A percentile compares a stretch with the other conserved stretches of the same genome.
phyloP scores from a whole-genome alignment of 2,888 invertebrate genomes.

The Zootermopsis nevadensis region DNA sequence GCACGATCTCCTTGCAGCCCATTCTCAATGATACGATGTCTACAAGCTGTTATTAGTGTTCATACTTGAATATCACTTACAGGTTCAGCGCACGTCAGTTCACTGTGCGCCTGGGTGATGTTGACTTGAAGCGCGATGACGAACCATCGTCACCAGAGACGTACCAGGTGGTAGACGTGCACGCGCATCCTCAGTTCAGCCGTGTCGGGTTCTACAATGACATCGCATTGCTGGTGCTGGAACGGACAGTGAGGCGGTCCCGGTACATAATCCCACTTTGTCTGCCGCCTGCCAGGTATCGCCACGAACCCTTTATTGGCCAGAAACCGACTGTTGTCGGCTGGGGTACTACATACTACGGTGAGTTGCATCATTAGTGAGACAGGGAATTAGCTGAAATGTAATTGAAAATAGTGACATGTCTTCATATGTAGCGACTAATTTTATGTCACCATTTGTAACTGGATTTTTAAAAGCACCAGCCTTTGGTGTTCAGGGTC shows the following conservation, averaged over 20 bases:
- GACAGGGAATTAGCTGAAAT: too few species aligned
- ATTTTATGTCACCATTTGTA: too few species aligned
- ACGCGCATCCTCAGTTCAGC: constrained; percentile 87
- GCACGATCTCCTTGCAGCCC: too few species aligned
- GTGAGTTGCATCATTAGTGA: constrained; percentile 58
- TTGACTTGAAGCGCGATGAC: constrained; percentile 85
- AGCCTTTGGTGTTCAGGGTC: too few species aligned
- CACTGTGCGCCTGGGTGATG: constrained; percentile 88
- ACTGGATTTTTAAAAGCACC: too few species aligned
- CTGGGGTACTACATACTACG: constrained; percentile 92
- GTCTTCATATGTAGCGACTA: too few species aligned
- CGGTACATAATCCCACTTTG: constrained; percentile 91
- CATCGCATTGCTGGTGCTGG: constrained; percentile 85
- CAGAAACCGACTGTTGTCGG: constrained; percentile 88
- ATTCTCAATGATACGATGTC: too few species aligned
- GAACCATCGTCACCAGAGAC: constrained; percentile 88
- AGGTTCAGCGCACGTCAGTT: constrained; percentile 91
- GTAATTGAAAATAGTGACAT: too few species aligned
- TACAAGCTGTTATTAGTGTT: too few species aligned
- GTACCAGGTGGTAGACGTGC: constrained; percentile 79
- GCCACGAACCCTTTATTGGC: constrained; percentile 75
- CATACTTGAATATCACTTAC: too few species aligned
- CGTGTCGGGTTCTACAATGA: constrained; percentile 95
- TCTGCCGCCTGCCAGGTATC: constrained; percentile 73
- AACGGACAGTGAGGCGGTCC: constrained; percentile 79